Evolutionary conservation across 1,140 invertebrate species (phyloP), one percentile per base, ranked within the genome.

Genomic region (Caenorhabditis inopinata): DNA sequence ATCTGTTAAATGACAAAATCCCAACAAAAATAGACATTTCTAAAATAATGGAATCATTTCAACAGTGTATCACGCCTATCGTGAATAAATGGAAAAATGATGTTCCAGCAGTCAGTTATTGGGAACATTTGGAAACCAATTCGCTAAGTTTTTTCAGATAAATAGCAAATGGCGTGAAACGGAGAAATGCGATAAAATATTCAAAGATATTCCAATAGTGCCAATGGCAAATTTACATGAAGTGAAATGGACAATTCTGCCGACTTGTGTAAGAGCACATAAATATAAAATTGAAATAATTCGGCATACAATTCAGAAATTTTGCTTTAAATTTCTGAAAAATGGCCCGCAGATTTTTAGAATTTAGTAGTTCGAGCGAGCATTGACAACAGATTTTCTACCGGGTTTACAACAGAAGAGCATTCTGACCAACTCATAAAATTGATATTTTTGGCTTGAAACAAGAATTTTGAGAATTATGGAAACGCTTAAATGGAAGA

Each of bases 211-310:
- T 7, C 29, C 35, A 18, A 38, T 68, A 0, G n/a, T 68, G 7
- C 58, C 58, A 27, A 68, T 68, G 58, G 32, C 27, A 6, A 68
- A 68, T 21, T 18, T 68, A 11, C 58, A 68, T 68, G 58, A 68
- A 29, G 27, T 25, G 18, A 68, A 68, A 27, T 68, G 58, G 58
- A 68, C 58, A 1, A 68, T 68, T 68, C n/a, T 68, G 14, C 58
- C 58, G 1, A 68, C 29, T 38, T 68, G 58, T 68, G 58, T 32
- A 16, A 58, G 51, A 62, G 25, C 25, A 23, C 6, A 16, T 7
- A 68, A 58, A 18, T 7, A 42, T 7, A 42, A 7, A 42, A 42
- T 42, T 7, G 5, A 7, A 7, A 7, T 42, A 42, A 14, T 42
- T 42, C 14, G 5, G 5, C n/a, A n/a, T n/a, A n/a, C n/a, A n/a